These are phyloP conservation scores for Rhabdornis inornatus DNA, from an alignment of 2,113 vertebrate genomes.

Conservation along the genomic window DNA sequence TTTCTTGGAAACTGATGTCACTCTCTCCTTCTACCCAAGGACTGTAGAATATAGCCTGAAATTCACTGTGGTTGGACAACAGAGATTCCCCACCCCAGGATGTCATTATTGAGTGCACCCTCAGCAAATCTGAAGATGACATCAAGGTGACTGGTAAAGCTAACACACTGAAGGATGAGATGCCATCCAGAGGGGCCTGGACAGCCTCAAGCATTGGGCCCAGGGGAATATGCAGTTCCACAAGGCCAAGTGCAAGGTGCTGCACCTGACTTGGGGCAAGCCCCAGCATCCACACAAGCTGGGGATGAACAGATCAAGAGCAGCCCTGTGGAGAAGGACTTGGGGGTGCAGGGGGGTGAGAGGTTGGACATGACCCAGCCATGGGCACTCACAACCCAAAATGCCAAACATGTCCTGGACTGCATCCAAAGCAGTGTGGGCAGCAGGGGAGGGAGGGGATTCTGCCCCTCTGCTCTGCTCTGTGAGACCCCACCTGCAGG, in stretches of 20 bases:
- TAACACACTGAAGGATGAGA: not conserved
- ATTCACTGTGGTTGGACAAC: not conserved
- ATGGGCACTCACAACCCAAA: fast-evolving
- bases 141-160: fast-evolving
- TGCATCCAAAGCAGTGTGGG: not conserved
- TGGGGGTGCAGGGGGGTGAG: not conserved
- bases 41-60: not conserved
- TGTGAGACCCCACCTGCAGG: not conserved
- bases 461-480: not conserved
- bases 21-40: not conserved
- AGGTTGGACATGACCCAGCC: not conserved
- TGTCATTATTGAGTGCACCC: not conserved
- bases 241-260: not conserved
- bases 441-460: not conserved
- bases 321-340: not conserved
- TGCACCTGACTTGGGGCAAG: not conserved
- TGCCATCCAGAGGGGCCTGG: not conserved
- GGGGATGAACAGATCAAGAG: fast-evolving
- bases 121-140: not conserved
- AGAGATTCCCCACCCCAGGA: not conserved
- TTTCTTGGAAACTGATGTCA: not conserved
- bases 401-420: not conserved
- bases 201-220: not conserved
- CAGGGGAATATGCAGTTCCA: not conserved
- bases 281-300: not conserved